Base-by-base conservation (phyloP, 1,140 invertebrate species). In the Tetramorium alpestre region DNA sequence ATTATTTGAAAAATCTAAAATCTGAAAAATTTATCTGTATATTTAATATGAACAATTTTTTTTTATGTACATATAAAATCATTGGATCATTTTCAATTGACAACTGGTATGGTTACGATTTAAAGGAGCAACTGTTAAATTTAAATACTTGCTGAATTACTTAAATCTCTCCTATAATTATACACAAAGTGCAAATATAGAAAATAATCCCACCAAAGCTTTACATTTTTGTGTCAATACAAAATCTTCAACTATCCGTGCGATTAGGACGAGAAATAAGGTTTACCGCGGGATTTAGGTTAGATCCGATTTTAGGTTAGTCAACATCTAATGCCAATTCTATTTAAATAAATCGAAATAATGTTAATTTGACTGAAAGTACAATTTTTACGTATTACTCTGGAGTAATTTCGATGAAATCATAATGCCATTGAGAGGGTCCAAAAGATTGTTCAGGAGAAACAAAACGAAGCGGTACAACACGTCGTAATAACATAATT, bases 251-350 rank as follows among this genome's bases (percentile, higher is more conserved):
- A 54, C 8, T 33, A 70, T n/a, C 16, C 8, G 22, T 38, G 6
- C 0, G 10, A 54, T 54, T 2, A 33, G 2, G 22, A 22, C 22
- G 10, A 8, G 5, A 51, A 62, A 49, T 8, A n/a, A 49, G 22
- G 2, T 56, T 33, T 44, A 18, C n/a, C 6, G 11, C 1, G 10
- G 33, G 16, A 28, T 5, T 44, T 28, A 84, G 70, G 51, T 89
- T 65, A 82, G n/a, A 4, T 65, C 38, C 25, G 5, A 25, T 75
- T 85, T 54, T 65, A 64, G 8, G 6, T 38, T 38, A 76, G 8
- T 10, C 18, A 62, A 60, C 7, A 25, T 44, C n/a, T 5, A 11
- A 76, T 44, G 2, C 6, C 0, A 47, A 18, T 76, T 18, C 2
- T 11, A 41, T 0, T 60, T 3, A 13, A 58, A 3, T 1, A 33